Conservation (phyloP, 2,888 invertebrate species). For the Drosophila mettleri region DNA sequence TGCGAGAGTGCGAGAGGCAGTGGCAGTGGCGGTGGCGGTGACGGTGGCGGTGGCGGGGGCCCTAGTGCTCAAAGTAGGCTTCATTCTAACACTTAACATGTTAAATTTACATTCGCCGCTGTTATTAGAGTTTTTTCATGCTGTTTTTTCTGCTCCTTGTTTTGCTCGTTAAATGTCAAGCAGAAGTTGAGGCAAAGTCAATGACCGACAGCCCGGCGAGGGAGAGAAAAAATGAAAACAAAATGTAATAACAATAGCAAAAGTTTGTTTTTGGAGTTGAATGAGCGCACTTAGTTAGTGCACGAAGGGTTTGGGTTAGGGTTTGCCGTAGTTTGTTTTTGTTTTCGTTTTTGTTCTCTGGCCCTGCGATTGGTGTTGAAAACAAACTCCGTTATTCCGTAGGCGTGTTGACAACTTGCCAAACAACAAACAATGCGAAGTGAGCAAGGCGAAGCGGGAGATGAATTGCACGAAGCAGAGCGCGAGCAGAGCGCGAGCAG, state of each 20-base stretch:
- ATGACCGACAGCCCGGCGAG: slow-evolving; percentile 68
- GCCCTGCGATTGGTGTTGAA: slow-evolving; percentile 54
- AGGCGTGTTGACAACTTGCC: slow-evolving; percentile 53
- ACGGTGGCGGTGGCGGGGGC: neutral
- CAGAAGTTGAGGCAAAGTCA: slow-evolving; percentile 73
- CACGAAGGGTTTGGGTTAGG: slow-evolving; percentile 52
- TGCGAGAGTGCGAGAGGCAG: neutral
- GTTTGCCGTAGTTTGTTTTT: slow-evolving; percentile 23
- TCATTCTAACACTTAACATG: slow-evolving; percentile 80
- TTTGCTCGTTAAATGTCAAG: slow-evolving; percentile 75
- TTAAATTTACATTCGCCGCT: slow-evolving; percentile 67
- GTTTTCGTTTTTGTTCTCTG: slow-evolving; percentile 16
- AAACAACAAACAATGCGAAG: slow-evolving; percentile 49
- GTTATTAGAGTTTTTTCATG: slow-evolving; percentile 40
- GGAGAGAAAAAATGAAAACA: slow-evolving; percentile 36
- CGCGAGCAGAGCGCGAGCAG: neutral
- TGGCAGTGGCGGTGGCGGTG: neutral
- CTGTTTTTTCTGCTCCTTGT: slow-evolving; percentile 37
- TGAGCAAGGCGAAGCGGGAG: slow-evolving; percentile 14
- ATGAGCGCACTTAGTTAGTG: slow-evolving; percentile 74
- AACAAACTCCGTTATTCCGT: slow-evolving; percentile 53
- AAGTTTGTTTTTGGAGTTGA: slow-evolving; percentile 75
- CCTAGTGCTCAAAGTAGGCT: slow-evolving; percentile 68
- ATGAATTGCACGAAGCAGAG: too few species aligned
- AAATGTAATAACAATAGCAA: slow-evolving; percentile 72